These are phyloP conservation scores for Doryteuthis pealeii DNA, from an alignment of 1,140 invertebrate genomes.

Conservation along the genomic window DNA sequence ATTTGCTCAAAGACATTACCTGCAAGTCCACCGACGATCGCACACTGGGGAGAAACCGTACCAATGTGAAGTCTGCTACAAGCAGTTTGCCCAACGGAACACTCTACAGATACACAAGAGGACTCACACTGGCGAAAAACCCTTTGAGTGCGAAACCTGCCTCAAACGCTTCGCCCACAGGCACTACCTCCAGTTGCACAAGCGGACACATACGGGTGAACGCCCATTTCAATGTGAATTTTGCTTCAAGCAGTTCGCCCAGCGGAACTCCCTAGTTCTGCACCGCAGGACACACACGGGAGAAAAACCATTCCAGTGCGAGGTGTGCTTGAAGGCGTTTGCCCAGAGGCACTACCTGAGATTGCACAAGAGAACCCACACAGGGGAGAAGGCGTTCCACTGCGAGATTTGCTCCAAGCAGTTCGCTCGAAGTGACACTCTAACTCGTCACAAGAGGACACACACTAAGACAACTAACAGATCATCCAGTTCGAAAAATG, in stretches of 20 bases:
- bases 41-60: conserved; percentile 87
- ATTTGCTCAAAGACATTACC: conserved; percentile 83
- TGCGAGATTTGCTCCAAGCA: conserved; percentile 88
- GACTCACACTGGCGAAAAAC: conserved; percentile 76
- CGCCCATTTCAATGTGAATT: conserved; percentile 36
- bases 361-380: conserved; percentile 61
- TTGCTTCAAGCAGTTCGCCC: conserved; percentile 80
- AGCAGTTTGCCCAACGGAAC: conserved; percentile 85
- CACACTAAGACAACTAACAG: conserved; percentile 14
- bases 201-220: conserved; percentile 72
- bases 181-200: conserved; percentile 77
- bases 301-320: conserved; percentile 86
- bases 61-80: conserved; percentile 77
- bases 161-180: conserved; percentile 80
- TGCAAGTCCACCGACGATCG: conserved; percentile 53
- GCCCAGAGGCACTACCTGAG: conserved; percentile 64
- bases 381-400: conserved; percentile 84
- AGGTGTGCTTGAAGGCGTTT: conserved; percentile 85
- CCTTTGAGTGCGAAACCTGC: conserved; percentile 77
- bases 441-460: conserved; percentile 24
- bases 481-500: not conserved
- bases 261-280: conserved; percentile 41
- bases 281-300: conserved; percentile 50
- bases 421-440: conserved; percentile 66
- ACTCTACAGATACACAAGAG: conserved; percentile 76